A percentile compares a stretch with the other conserved stretches of the same genome.
These are phyloP conservation scores for Ophonus ardosiacus DNA, from an alignment of 2,888 invertebrate species.

Conservation along the genomic window DNA sequence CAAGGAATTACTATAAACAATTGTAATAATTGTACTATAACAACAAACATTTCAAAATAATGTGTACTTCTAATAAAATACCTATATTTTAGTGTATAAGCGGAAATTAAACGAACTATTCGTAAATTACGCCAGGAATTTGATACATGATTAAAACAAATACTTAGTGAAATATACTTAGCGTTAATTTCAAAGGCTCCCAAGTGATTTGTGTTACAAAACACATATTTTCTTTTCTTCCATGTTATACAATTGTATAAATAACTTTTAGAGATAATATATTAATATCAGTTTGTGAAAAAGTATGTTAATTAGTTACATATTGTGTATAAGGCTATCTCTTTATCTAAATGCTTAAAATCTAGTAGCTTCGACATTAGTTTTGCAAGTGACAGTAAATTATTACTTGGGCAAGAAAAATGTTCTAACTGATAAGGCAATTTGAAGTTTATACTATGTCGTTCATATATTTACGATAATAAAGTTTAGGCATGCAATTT, in stretches of 20 bases:
- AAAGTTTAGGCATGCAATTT: not conserved
- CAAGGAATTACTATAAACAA: too few relatives aligned
- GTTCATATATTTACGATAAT: not conserved
- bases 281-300: constrained; percentile 27
- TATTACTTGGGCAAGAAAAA: not conserved
- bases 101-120: not conserved
- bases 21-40: too few relatives aligned
- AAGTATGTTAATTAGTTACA: constrained; percentile 33
- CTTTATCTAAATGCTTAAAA: constrained; percentile 29
- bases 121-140: constrained; percentile 8
- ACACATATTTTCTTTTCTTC: constrained; percentile 2
- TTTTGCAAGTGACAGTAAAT: constrained; percentile 22
- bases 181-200: not conserved
- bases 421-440: not conserved
- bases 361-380: not conserved
- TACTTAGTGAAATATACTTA: constrained; percentile 8
- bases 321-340: constrained; percentile 14
- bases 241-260: constrained; percentile 7
- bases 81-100: not conserved
- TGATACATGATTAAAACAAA: constrained; percentile 9
- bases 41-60: too few relatives aligned
- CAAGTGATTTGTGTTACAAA: not conserved
- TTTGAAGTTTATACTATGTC: not conserved
- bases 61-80: too few relatives aligned
- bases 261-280: constrained; percentile 2